A percentile compares a stretch with the other conserved stretches of the same genome.
Evolutionary conservation across 2,797 vertebrate species (phyloP).

Genomic region (Sphenodon punctatus): DNA sequence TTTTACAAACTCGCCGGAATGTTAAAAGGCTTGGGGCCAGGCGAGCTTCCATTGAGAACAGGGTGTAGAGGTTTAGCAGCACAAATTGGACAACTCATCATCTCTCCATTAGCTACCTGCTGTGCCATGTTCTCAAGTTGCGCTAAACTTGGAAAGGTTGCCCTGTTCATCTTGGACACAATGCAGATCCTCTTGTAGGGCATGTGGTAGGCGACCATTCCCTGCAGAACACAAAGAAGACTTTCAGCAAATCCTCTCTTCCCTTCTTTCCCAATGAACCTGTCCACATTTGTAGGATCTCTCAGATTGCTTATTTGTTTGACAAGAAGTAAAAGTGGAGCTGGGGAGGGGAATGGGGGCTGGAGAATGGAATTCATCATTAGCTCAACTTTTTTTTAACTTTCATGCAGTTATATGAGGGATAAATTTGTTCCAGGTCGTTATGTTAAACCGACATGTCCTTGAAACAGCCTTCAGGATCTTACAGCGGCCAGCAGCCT

Average conservation of each 20-base stretch:
- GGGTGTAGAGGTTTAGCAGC: neutral
- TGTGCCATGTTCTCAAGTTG: slow-evolving; percentile 4
- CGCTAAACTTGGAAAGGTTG: slow-evolving; percentile 23
- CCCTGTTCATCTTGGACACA: slow-evolving; percentile 36
- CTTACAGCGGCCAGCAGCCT: neutral
- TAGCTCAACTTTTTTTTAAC: neutral
- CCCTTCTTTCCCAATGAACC: neutral
- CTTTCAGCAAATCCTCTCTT: neutral
- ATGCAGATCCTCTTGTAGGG: slow-evolving; percentile 36
- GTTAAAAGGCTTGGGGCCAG: no score
- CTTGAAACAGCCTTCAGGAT: neutral
- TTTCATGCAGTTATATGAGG: neutral
- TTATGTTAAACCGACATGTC: neutral
- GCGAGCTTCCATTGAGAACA: neutral
- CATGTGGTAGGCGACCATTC: slow-evolving; percentile 41
- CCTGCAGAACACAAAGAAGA: neutral
- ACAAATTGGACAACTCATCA: no score
- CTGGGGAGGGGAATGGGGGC: no score
- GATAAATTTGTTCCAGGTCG: neutral
- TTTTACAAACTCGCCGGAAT: no score
- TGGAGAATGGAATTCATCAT: neutral
- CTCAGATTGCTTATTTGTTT: neutral
- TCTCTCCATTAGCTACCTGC: neutral
- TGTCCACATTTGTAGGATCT: neutral
- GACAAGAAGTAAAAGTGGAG: neutral